A percentile compares a stretch with the other conserved stretches of the same genome.
Evolutionary conservation across 2,888 invertebrate genomes (phyloP).

Genomic region (Mythimna impura): DNA sequence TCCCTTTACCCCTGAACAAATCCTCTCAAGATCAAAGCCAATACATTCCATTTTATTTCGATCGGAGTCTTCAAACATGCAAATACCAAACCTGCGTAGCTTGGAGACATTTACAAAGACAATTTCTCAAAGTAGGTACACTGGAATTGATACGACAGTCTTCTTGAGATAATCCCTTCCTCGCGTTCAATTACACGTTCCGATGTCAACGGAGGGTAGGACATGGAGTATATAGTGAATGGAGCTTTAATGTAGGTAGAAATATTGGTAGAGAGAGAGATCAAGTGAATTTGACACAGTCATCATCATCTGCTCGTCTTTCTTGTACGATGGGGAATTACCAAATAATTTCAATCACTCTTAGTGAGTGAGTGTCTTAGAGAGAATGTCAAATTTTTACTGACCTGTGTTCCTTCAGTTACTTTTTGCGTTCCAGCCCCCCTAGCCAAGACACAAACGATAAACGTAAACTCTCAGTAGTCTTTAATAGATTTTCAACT

Average conservation of each 20-base stretch:
- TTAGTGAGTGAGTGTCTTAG: no score
- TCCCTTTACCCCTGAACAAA: conserved; percentile 17
- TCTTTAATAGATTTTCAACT: no score
- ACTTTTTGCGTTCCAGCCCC: no score
- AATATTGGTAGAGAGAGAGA: not conserved
- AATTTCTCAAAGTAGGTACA: conserved; percentile 62
- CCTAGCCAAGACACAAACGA: no score
- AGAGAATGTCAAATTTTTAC: no score
- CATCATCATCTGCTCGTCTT: no score
- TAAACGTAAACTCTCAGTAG: no score
- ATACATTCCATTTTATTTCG: conserved; percentile 35
- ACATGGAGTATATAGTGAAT: conserved; percentile 10
- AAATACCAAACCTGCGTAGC: conserved; percentile 35
- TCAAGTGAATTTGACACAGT: not conserved
- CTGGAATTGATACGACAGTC: conserved; percentile 60
- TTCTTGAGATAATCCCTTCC: conserved; percentile 62
- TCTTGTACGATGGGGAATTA: no score
- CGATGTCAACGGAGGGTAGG: conserved; percentile 46
- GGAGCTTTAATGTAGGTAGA: not conserved
- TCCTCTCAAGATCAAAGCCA: conserved; percentile 33
- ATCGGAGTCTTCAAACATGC: conserved; percentile 30
- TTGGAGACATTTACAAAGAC: conserved; percentile 50
- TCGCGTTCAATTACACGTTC: conserved; percentile 68
- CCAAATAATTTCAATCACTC: no score
- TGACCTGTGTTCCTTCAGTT: no score